Evolutionary conservation across 2,888 invertebrate species (phyloP).

Genomic region (Hyppa rectilinea): DNA sequence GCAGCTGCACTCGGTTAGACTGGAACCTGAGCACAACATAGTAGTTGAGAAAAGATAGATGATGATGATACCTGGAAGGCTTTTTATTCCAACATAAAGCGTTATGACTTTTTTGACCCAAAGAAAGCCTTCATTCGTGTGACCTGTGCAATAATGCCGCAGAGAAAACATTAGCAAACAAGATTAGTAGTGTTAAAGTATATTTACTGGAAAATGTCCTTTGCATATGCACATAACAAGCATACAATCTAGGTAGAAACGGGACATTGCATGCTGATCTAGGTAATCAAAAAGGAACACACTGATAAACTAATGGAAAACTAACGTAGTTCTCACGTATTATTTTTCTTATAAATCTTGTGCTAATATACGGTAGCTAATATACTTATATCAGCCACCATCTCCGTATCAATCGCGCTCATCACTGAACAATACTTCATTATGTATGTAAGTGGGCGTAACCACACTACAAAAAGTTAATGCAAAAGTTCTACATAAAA

Average conservation of each 20-base stretch:
- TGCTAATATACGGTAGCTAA: conserved; percentile 1
- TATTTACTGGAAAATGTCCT: no score
- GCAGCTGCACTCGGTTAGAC: no score
- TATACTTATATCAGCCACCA: conserved; percentile 23
- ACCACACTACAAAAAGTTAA: conserved; percentile 7
- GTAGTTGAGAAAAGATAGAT: no score
- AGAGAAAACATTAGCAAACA: neutral
- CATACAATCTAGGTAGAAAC: neutral
- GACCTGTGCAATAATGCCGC: neutral
- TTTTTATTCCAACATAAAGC: no score
- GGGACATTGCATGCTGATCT: conserved; percentile 24
- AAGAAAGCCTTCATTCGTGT: neutral
- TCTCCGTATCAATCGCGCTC: conserved; percentile 45
- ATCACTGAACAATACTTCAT: conserved; percentile 61
- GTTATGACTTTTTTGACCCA: neutral
- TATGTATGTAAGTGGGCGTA: conserved; percentile 59
- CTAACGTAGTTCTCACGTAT: conserved; percentile 33
- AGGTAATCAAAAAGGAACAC: neutral
- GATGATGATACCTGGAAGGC: no score
- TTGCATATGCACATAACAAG: conserved; percentile 14
- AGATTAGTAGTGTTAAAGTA: no score
- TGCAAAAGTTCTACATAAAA: conserved; percentile 28
- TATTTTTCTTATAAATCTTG: conserved; percentile 22
- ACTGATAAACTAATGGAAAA: conserved; percentile 6
- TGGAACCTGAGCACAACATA: no score